Evolutionary conservation across 2,797 vertebrate genomes (phyloP), one percentile per base, ranked within the genome.

Genomic region (Acanthiza pusilla): DNA sequence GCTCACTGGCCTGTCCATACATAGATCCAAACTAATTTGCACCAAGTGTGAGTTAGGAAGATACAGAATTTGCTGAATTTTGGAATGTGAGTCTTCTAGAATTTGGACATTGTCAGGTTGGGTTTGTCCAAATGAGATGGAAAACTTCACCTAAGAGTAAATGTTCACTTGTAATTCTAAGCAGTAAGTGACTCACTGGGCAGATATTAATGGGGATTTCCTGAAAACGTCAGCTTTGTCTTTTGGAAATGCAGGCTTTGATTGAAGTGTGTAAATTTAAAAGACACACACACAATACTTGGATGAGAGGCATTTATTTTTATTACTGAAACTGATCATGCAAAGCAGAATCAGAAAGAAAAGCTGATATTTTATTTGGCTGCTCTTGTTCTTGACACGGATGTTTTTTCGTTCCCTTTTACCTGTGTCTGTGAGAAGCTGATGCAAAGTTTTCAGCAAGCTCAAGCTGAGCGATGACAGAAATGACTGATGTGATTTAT

Each of bases 121-220:
- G 48, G 17, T 86, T 80, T 86, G 36, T 14, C 57, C 36, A 45
- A 15, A 53, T 22, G 60, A 92, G 48, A 51, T 62, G 51, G 11
- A 82, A 85, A 80, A 61, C 36, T 57, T 82, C 3, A 85, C 30
- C 29, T 66, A n/a, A 61, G 63, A 45, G 42, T 60, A 47, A 73
- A 34, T 57, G 42, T 71, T 72, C n/a, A 40, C 9, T 25, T 85
- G 26, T 60, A 42, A 40, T 79, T 74, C 47, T 54, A 71, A 81
- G 40, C 60, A 79, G 43, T 8, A 6, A 47, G 32, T 96, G 85
- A 95, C 60, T 96, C 89, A 95, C 57, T 92, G 42, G 68, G 78
- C 60, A 82, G 27, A 6, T 30, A 13, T 7, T 38, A 13, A 21
- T 38, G 92, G 95, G 91, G 87, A 93, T 93, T 96, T 94, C 94